Base-by-base conservation (phyloP, 2,797 vertebrate genomes). In the Knipowitschia caucasica region DNA sequence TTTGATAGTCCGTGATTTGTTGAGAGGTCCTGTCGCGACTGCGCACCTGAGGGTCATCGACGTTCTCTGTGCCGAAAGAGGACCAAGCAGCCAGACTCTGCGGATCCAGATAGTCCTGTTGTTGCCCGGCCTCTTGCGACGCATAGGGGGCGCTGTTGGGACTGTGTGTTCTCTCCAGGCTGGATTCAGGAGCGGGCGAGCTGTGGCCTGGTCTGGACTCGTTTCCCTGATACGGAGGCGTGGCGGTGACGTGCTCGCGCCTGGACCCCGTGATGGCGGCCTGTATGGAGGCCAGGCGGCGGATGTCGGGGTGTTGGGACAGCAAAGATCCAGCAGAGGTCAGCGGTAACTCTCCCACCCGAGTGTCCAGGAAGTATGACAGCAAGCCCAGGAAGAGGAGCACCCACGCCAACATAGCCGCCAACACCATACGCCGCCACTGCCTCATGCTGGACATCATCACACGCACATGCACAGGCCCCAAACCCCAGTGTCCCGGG, bases 331-430 rank as follows among this genome's bases (percentile, higher is more conserved):
- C 89, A 49, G 88, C 90, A 14, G 93, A 91, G 63, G 84, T 83
- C 29, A 92, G 80, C 0, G 86, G 90, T n/a, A n/a, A n/a, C 62
- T 93, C 91, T 5, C 92, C 91, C 35, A 92, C 89, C 58, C 88
- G 92, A 62, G 88, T 91, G 58, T 98, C 95, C 61, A 96, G 91
- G 75, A 98, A 97, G 86, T 96, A 98, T 18, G 97, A 91, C 76
- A 99, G 94, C 62, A 98, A 90, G 27, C 84, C 92, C 45, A 98
- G 75, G 75, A 98, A 96, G 58, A 98, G 77, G 50, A 99, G 86
- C n/a, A 87, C 94, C 97, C 97, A 99, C 20, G 90, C 92, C 63
- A 98, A 89, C 81, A 98, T 94, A 52, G 92, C 93, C 59, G 91
- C 89, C 59, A 99, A 89, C 86, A 92, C 91, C 54, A 96, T 79